Conservation (phyloP, 2,113 vertebrate species). For the Phocoena sinus region DNA sequence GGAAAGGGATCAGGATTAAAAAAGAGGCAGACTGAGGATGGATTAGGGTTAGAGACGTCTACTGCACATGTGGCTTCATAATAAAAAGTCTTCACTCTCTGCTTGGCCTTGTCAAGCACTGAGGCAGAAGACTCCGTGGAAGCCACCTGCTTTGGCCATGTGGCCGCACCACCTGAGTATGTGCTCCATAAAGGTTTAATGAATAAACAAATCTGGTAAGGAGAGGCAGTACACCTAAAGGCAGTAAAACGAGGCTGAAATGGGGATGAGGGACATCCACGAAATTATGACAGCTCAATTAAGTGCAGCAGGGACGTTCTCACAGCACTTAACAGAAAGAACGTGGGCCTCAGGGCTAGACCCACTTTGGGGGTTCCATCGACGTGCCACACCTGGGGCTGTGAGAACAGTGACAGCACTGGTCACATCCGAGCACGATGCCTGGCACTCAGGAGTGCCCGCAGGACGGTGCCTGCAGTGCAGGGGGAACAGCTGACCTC, state of each 20-base stretch:
- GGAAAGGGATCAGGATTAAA: not conserved
- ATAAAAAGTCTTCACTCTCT: not conserved
- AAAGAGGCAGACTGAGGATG: not conserved
- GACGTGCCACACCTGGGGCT: not conserved
- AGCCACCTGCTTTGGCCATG: not conserved
- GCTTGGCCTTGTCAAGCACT: not conserved
- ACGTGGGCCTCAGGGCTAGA: not conserved
- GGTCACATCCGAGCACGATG: not conserved
- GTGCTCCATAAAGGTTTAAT: no score
- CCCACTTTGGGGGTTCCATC: not conserved
- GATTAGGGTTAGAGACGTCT: not conserved
- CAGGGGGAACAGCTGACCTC: not conserved
- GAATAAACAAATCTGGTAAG: not conserved
- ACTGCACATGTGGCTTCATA: not conserved
- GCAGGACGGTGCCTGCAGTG: fast-evolving
- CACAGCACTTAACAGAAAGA: not conserved
- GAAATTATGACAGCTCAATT: not conserved
- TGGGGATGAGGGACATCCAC: not conserved
- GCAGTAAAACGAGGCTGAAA: not conserved
- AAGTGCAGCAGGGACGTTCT: not conserved
- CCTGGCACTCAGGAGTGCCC: no score
- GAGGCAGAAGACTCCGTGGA: not conserved
- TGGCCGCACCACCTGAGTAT: not conserved
- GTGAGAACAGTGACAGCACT: not conserved
- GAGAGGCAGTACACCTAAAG: not conserved